phyloP scores from a whole-genome alignment of 2,797 vertebrate genomes.

The Oreochromis mossambicus region DNA sequence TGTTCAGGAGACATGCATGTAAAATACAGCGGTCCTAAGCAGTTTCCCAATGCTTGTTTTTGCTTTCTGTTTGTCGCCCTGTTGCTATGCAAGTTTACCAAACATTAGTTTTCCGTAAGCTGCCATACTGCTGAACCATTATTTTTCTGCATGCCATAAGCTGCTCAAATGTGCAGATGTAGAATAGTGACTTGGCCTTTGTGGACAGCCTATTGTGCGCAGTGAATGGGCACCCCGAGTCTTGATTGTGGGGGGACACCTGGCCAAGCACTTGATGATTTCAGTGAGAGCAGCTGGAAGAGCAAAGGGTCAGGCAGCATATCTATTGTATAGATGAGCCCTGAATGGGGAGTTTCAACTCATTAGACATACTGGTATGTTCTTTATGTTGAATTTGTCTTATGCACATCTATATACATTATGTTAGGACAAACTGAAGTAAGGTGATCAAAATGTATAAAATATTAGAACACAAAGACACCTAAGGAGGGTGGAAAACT shows the following conservation, averaged over 20 bases:
- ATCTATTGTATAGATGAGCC: not conserved
- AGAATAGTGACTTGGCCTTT: slow-evolving; percentile 43
- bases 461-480: not conserved
- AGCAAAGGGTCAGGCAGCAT: slow-evolving; percentile 17
- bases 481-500: not conserved
- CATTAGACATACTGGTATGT: not conserved
- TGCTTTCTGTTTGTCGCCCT: not conserved
- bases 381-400: not conserved
- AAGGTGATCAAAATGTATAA: not conserved
- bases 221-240: slow-evolving; percentile 50
- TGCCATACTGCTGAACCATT: not conserved
- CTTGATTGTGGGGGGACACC: slow-evolving; percentile 63
- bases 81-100: not conserved
- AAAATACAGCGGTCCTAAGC: not conserved
- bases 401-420: too few relatives aligned
- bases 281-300: slow-evolving; percentile 70
- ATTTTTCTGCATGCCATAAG: slow-evolving; percentile 14
- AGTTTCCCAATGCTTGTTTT: not conserved
- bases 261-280: slow-evolving; percentile 49
- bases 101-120: not conserved
- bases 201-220: slow-evolving; percentile 47
- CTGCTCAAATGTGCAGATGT: slow-evolving; percentile 44
- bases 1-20: not conserved
- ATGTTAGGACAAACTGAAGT: not conserved
- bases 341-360: not conserved